A percentile compares a stretch with the other conserved stretches of the same genome.
Conservation (phyloP, 2,113 vertebrate species). For the Calidris pugnax region DNA sequence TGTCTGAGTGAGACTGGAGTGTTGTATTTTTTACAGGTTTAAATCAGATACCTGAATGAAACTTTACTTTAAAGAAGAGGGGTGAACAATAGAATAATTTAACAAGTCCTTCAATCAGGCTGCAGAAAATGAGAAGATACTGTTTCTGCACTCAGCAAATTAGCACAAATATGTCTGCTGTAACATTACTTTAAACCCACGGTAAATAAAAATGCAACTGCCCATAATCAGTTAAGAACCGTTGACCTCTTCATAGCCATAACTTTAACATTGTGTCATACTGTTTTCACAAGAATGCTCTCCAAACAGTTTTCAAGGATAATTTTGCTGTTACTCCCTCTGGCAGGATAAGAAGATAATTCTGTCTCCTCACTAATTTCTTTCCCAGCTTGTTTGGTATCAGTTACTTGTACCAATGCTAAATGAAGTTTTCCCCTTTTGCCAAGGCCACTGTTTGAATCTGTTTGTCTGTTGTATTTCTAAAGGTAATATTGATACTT, state of each 20-base stretch:
- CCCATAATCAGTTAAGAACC: neutral
- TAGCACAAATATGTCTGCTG: neutral
- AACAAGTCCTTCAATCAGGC: neutral
- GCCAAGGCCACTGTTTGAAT: constrained; percentile 26
- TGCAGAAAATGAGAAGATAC: neutral
- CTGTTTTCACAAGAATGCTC: constrained; percentile 49
- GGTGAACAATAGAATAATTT: neutral
- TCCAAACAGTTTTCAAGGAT: constrained; percentile 67
- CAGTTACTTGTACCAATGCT: neutral
- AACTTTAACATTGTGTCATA: constrained; percentile 44
- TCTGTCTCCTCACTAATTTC: constrained; percentile 33
- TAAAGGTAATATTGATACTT: neutral
- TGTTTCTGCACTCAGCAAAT: neutral
- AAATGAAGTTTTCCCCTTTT: constrained; percentile 26
- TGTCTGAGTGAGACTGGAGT: neutral
- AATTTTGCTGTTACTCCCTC: constrained; percentile 61
- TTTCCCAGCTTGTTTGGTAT: constrained; percentile 51
- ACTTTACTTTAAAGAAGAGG: neutral
- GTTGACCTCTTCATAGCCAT: constrained; percentile 51
- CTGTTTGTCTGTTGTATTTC: neutral
- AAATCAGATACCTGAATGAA: neutral
- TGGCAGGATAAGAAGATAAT: constrained; percentile 49
- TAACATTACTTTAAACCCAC: neutral
- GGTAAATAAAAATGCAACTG: neutral
- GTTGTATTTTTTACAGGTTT: neutral